These are phyloP conservation scores for Peromyscus eremicus DNA, from an alignment of 2,797 vertebrate species.

Conservation along the genomic window DNA sequence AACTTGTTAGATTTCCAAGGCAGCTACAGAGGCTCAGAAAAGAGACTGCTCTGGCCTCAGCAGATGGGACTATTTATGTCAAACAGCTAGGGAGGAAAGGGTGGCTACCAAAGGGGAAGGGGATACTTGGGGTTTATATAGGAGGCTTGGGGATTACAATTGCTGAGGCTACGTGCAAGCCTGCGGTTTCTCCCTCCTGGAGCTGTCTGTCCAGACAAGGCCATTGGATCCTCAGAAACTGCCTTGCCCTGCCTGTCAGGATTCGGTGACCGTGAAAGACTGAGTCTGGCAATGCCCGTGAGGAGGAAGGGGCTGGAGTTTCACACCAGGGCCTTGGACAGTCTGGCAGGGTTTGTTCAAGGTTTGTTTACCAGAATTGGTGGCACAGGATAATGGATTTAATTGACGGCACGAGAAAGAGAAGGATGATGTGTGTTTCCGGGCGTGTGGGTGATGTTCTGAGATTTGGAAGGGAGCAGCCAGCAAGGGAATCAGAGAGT, in stretches of 20 bases:
- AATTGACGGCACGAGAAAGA: neutral
- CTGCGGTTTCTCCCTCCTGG: neutral
- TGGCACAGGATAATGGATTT: neutral
- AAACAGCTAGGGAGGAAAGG: neutral
- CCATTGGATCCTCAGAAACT: neutral
- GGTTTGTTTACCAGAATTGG: neutral
- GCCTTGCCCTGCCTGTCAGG: neutral
- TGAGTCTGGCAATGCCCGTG: no score
- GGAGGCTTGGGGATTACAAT: neutral
- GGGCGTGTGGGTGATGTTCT: neutral
- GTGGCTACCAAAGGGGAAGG: neutral
- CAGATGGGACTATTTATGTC: neutral
- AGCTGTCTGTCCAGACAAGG: neutral
- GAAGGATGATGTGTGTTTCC: neutral
- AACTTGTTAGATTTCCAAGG: neutral
- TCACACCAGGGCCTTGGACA: neutral
- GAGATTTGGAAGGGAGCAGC: neutral
- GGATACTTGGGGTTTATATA: no score
- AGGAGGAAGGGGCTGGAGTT: neutral
- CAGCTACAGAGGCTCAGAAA: neutral
- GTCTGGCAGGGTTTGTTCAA: neutral
- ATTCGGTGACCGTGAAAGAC: neutral
- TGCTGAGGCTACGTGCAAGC: neutral
- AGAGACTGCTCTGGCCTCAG: neutral
- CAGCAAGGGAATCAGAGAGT: neutral